A percentile compares a stretch with the other conserved stretches of the same genome.
Evolutionary conservation across 2,113 vertebrate species (phyloP).

Genomic region (Plecotus auritus): DNA sequence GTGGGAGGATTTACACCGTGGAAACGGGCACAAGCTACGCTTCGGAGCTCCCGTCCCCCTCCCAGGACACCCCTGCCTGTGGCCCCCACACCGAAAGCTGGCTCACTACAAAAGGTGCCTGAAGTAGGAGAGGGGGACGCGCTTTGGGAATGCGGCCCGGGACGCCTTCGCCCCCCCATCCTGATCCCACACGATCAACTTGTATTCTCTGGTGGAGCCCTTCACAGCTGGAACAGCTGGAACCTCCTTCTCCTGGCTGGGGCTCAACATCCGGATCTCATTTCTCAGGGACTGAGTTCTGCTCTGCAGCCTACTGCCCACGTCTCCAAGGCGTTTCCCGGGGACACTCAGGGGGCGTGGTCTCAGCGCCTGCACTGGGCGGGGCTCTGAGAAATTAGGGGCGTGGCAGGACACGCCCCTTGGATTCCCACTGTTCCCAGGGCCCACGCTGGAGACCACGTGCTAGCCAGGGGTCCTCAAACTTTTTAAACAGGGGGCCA

Average conservation of each 20-base stretch:
- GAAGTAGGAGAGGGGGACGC: rapidly evolving
- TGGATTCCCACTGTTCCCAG: neutral
- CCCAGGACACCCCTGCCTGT: neutral
- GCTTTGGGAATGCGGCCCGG: neutral
- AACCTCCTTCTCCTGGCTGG: neutral
- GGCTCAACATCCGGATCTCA: neutral
- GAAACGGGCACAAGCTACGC: neutral
- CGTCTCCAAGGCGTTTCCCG: neutral
- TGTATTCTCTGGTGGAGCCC: rapidly evolving
- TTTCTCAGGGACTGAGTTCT: neutral
- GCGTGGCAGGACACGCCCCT: rapidly evolving
- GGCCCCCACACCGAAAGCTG: neutral
- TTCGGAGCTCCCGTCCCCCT: rapidly evolving
- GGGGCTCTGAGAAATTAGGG: neutral
- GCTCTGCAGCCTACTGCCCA: neutral
- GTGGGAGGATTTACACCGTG: rapidly evolving
- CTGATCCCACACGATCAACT: rapidly evolving
- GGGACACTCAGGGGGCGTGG: rapidly evolving
- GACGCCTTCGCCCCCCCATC: rapidly evolving
- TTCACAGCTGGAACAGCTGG: rapidly evolving
- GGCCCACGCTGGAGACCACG: neutral
- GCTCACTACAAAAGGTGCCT: neutral
- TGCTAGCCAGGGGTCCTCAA: no score
- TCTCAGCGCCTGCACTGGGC: neutral
- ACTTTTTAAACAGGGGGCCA: no score